Conservation (phyloP, 2,797 vertebrate species). For the Sphenopsis melanotis region DNA sequence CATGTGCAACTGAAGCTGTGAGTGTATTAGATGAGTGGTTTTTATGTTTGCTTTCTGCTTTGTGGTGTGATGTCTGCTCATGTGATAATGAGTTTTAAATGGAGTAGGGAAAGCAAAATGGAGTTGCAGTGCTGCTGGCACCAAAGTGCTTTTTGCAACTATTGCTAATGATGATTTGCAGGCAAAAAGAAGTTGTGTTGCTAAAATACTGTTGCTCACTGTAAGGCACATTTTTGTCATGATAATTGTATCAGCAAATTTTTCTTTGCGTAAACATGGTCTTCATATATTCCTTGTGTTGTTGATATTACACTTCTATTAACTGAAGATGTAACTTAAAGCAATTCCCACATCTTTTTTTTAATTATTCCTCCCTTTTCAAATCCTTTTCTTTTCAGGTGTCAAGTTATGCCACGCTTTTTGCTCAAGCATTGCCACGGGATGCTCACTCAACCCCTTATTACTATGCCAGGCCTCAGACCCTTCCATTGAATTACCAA, state of each 20-base stretch:
- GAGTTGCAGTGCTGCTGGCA: not conserved
- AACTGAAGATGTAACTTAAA: not conserved
- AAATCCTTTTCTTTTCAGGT: constrained; percentile 74
- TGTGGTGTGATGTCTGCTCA: not conserved
- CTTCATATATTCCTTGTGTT: not conserved
- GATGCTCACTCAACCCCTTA: constrained; percentile 96
- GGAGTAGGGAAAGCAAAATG: not conserved
- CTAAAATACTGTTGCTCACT: not conserved
- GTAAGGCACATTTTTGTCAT: not conserved
- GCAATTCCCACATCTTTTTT: not conserved
- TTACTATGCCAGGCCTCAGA: constrained; percentile 93
- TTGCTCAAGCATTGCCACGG: constrained; percentile 91
- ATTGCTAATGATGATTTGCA: not conserved
- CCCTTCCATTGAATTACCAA: constrained; percentile 87
- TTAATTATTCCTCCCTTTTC: not conserved
- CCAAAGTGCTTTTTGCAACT: not conserved
- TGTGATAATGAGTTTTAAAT: not conserved
- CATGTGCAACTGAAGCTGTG: not conserved
- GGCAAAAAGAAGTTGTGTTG: not conserved
- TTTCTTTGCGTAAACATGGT: not conserved
- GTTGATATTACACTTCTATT: not conserved
- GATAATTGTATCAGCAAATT: not conserved
- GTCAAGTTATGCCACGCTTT: constrained; percentile 85
- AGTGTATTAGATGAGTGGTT: not conserved
- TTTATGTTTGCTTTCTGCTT: not conserved